These are phyloP conservation scores for Octodonta nipae DNA, from an alignment of 2,888 invertebrate genomes.

Conservation along the genomic window DNA sequence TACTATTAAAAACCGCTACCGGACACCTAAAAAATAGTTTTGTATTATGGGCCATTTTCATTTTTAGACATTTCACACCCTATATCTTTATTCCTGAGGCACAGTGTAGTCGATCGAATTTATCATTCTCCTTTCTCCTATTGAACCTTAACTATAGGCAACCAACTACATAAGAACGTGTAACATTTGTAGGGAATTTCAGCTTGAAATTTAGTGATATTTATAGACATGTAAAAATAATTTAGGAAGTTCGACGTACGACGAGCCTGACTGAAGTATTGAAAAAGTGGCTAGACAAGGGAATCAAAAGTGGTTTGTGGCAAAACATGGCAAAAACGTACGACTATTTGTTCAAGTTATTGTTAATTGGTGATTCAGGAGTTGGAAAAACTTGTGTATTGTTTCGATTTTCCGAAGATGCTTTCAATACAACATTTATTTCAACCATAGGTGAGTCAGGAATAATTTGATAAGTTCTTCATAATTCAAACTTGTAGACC, in stretches of 20 bases:
- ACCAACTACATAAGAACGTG: no score
- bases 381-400: conserved; percentile 91
- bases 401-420: conserved; percentile 89
- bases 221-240: no score
- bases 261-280: conserved; percentile 13
- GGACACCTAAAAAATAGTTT: no score
- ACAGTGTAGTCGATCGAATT: no score
- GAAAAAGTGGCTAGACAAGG: conserved; percentile 16
- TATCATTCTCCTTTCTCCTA: no score
- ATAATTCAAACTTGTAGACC: conserved; percentile 16
- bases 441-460: conserved; percentile 77
- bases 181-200: no score
- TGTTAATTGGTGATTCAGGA: conserved; percentile 86
- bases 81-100: no score
- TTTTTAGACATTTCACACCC: no score
- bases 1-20: no score
- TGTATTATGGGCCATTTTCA: no score
- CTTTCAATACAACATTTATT: conserved; percentile 88
- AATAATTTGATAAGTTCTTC: conserved; percentile 11
- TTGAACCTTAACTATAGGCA: no score
- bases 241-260: conserved; percentile 12
- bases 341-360: conserved; percentile 82
- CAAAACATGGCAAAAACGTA: conserved; percentile 81
- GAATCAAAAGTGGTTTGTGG: conserved; percentile 16
- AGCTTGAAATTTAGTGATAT: no score